Base-by-base conservation (phyloP, 2,888 invertebrate species). In the Rhamphomyia laevipes region DNA sequence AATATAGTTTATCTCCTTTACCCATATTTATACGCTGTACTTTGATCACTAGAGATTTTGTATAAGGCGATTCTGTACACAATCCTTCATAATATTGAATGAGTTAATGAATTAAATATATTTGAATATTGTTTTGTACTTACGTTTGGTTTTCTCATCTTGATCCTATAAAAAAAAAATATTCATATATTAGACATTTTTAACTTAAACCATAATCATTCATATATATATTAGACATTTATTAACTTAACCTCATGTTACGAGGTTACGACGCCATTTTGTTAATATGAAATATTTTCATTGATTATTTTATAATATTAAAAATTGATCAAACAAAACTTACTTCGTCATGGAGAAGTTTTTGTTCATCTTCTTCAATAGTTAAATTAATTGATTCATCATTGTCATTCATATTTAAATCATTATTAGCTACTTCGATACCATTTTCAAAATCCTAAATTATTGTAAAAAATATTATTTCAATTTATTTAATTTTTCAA, bases 301-400 rank as follows among this genome's bases (percentile, higher is more conserved):
- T 27, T n/a, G 9, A 27, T 27, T 27, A 27, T 4, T 27, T 27
- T 27, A 5, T 27, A 7, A 9, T 4, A 9, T 9, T 27, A 6
- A 27, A 27, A 27, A 27, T 27, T n/a, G n/a, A n/a, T n/a, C n/a
- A n/a, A 27, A 27, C 23, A 27, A 7, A n/a, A 43, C 46, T 55
- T 56, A 85, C 86, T 79, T 86, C 85, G 68, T 84, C 85, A 66
- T 81, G 84, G 51, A 86, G 76, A 52, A 86, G 74, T 72, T 78
- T 76, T 61, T 78, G 80, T 58, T 86, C 86, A 67, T 86, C 87
- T 69, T 86, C 87, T 38, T 84, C 86, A 65, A 87, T 79, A 51
- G 84, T 85, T 58, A 87, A 73, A 65, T 86, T 85, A 51, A 87
- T 82, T 35, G 86, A 85, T 69, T 86, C 86, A 61, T 86, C 86